Evolutionary conservation across 2,797 vertebrate genomes (phyloP), one percentile per base, ranked within the genome.

Genomic region (Iguana delicatissima): DNA sequence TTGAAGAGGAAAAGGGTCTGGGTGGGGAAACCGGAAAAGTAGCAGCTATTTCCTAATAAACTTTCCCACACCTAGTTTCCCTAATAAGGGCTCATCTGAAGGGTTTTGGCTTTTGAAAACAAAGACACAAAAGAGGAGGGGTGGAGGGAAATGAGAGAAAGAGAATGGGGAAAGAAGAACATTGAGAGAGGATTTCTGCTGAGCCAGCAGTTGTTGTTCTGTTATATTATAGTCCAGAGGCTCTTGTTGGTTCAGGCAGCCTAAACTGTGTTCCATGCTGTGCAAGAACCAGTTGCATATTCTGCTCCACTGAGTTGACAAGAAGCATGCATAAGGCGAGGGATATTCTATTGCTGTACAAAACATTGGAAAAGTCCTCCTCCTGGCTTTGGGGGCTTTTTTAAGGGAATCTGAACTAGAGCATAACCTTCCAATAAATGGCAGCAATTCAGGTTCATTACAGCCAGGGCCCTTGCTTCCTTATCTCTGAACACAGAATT

Each of bases 41-140:
- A 95, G 90, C 91, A 92, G 82, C 90, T 84, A 89, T 96, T 96
- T 96, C 95, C 95, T 96, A 94, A 94, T 94, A 96, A 95, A 93
- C 95, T 96, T 95, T 96, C 94, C 94, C 94, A 95, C 91, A 95
- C 84, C 88, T 94, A 90, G 76, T 87, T 95, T 97, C 89, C 92
- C 74, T 64, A 94, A 46, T 80, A 67, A 72, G 64, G 89, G 84
- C 91, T 91, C 92, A 88, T 87, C 86, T 93, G 87, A 91, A 89
- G 84, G 80, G 83, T 86, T 85, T 92, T 95, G 91, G 91, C 94
- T 89, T 42, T 84, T 84, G 88, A 94, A 91, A 95, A 57, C 57
- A 94, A 93, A 72, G 79, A 52, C 24, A 76, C 83, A 80, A 86
- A 1, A 32, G 50, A 18, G 77, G 10, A 14, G 69, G 84, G n/a